Conservation (phyloP, 2,113 vertebrate species). For the Corapipo altera region DNA sequence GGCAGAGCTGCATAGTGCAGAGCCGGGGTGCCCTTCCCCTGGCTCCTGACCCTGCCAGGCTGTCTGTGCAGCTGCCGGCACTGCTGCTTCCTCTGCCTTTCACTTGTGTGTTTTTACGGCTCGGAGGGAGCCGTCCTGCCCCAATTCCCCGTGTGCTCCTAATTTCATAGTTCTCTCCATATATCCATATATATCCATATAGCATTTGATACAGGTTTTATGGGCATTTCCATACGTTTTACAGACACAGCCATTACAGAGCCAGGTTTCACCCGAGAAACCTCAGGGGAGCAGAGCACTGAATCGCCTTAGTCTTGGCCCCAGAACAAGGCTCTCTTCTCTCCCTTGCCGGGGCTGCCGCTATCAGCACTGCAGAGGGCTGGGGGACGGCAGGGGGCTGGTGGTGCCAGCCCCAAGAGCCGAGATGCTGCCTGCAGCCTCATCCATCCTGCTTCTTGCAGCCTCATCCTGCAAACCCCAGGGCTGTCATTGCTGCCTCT, state of each 20-base stretch:
- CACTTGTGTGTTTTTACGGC: slow-evolving; percentile 41
- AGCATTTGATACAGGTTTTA: slow-evolving; percentile 82
- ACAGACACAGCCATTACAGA: slow-evolving; percentile 81
- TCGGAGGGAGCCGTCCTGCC: slow-evolving; percentile 54
- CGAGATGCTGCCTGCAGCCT: background rate
- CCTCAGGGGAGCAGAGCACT: slow-evolving; percentile 74
- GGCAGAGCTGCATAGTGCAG: fast-evolving
- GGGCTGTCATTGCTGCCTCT: background rate
- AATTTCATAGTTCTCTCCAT: slow-evolving; percentile 80
- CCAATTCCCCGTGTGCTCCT: slow-evolving; percentile 70
- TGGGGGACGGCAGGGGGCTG: slow-evolving; percentile 40
- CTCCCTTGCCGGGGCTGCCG: slow-evolving; percentile 55
- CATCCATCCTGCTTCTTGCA: background rate
- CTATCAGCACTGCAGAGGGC: slow-evolving; percentile 66
- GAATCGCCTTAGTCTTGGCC: slow-evolving; percentile 78
- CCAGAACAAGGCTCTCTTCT: slow-evolving; percentile 83
- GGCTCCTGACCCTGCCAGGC: background rate
- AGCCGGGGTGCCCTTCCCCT: background rate
- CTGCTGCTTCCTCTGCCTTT: slow-evolving; percentile 44
- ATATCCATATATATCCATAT: slow-evolving; percentile 76
- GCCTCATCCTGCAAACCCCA: background rate
- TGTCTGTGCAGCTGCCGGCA: background rate
- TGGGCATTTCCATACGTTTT: slow-evolving; percentile 83
- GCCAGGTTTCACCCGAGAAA: slow-evolving; percentile 78
- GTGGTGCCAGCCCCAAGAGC: slow-evolving; percentile 8